Percentiles rank a stretch among this genome's conserved stretches.
These are phyloP conservation scores for Chrysopilus asiliformis DNA, from an alignment of 2,888 invertebrate genomes.

Conservation along the genomic window DNA sequence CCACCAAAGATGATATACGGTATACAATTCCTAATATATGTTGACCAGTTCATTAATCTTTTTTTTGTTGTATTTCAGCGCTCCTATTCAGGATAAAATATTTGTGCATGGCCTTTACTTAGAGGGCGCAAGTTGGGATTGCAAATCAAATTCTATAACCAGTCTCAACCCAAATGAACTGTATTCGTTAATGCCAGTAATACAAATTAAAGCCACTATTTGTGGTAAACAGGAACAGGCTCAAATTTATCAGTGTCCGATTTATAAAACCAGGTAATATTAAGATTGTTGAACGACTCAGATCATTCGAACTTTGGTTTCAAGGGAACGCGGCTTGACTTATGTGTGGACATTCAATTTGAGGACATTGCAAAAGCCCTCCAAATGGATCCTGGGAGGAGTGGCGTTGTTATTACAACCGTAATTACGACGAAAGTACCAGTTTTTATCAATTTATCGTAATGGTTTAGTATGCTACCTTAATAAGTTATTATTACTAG, in stretches of 20 bases:
- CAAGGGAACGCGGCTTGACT: conserved; percentile 69
- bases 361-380: conserved; percentile 73
- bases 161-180: conserved; percentile 82
- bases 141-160: conserved; percentile 60
- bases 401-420: conserved; percentile 81
- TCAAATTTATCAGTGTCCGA: conserved; percentile 85
- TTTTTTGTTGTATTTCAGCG: conserved; percentile 38
- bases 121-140: conserved; percentile 94
- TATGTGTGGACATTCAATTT: conserved; percentile 95
- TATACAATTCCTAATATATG: too few relatives aligned
- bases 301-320: conserved; percentile 10
- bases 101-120: conserved; percentile 80
- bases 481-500: too few relatives aligned
- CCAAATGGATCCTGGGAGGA: conserved; percentile 88
- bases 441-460: too few relatives aligned
- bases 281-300: not conserved
- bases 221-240: conserved; percentile 81
- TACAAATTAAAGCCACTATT: conserved; percentile 77
- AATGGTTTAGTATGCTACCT: too few relatives aligned
- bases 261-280: conserved; percentile 71
- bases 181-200: conserved; percentile 81
- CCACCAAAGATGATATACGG: conserved; percentile 71
- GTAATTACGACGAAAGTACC: too few relatives aligned
- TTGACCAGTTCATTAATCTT: too few relatives aligned
- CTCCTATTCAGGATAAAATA: conserved; percentile 82